Conservation (phyloP, 1,140 invertebrate genomes). For the Drosophila sp. region DNA sequence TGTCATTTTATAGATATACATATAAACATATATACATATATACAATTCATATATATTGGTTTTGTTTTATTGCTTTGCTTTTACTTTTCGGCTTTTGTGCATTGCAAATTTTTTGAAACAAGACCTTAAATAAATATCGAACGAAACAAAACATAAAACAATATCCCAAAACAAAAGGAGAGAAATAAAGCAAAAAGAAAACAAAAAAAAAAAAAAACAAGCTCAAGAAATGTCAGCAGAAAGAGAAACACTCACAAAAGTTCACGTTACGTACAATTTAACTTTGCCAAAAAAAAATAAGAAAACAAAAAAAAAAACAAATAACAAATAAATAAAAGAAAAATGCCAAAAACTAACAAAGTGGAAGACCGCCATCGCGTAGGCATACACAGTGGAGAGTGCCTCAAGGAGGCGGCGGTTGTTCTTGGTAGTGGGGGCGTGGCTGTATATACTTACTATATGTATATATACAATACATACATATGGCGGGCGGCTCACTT, state of each 20-base stretch:
- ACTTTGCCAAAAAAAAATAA: conserved; percentile 56
- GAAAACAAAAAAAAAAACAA: conserved; percentile 32
- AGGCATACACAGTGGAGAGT: conserved; percentile 16
- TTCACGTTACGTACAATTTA: conserved; percentile 68
- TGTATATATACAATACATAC: conserved; percentile 25
- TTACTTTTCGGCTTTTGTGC: conserved; percentile 41
- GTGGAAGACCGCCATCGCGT: conserved; percentile 53
- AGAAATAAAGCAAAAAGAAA: conserved; percentile 6
- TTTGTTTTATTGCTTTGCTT: conserved; percentile 27
- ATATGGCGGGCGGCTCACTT: conserved; percentile 65
- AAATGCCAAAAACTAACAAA: conserved; percentile 58
- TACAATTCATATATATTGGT: conserved; percentile 12
- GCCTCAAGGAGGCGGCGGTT: background rate
- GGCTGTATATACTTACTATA: conserved; percentile 38
- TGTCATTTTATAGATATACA: conserved; percentile 3
- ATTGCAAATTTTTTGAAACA: conserved; percentile 56
- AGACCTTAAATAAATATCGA: conserved; percentile 64
- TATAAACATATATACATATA: background rate
- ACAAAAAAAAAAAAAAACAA: conserved; percentile 15
- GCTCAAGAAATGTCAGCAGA: conserved; percentile 11
- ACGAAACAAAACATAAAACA: conserved; percentile 26
- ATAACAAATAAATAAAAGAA: conserved; percentile 17
- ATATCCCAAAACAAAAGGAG: background rate
- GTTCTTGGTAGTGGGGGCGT: conserved; percentile 38
- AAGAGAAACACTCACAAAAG: conserved; percentile 45